Evolutionary conservation across 1,140 invertebrate species (phyloP), one percentile per base, ranked within the genome.

Genomic region (Acromyrmex heyeri): DNA sequence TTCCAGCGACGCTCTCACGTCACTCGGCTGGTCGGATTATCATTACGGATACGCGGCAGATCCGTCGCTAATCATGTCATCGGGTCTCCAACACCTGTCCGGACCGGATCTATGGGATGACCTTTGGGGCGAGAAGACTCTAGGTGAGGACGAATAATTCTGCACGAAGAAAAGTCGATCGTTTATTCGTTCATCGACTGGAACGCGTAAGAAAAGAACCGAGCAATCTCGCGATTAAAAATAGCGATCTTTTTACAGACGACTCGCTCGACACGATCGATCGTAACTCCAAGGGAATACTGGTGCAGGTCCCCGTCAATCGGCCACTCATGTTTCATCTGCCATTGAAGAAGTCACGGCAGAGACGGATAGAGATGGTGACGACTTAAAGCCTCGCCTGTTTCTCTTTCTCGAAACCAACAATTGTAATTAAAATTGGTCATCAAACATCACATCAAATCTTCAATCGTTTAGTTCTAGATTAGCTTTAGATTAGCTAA

Each of bases 1-100:
- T 81, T 89, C 61, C 38, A 89, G 87, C 16, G 72, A 89, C 0
- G 14, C 44, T 59, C 18, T 90, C 4, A 8, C n/a, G 4, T 57
- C 72, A 2, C 18, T 69, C 0, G 87, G 87, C 18, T 90, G 88
- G 88, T 64, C 72, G 0, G 27, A 65, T n/a, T 48, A 73, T 0
- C 30, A 38, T 24, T 88, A 82, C 34, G 72, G 77, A 4, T 50
- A 65, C 16, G 0, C 48, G 14, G 72, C 87, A 1, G 53, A 86
- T 27, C 30, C 88, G 0, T 65, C 75, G 44, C 18, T 86, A 10
- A 62, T 76, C 61, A 18, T 88, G 10, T 57, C 64, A 0, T 21
- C 55, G 14, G 21, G 7, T 14, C n/a, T 73, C 44, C 64, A 27
- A 1, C 21, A 57, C 0, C 30, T 64, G 7, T n/a, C 62, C 62